phyloP scores from a whole-genome alignment of 2,888 invertebrate genomes.

The Eulithis prunata region DNA sequence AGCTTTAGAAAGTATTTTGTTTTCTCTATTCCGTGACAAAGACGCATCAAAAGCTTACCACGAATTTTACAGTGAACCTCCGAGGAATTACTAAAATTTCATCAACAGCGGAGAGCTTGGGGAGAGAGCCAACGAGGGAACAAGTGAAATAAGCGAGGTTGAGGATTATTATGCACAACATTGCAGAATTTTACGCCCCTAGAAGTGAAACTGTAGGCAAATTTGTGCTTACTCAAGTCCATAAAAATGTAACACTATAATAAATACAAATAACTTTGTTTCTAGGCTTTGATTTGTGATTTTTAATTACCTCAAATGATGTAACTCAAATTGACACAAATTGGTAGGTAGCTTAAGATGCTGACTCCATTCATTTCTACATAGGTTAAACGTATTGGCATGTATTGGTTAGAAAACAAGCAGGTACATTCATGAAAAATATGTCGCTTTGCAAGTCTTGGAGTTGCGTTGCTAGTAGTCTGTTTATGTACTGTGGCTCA shows the following conservation, averaged over 20 bases:
- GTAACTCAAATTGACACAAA: too few species aligned
- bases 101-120: slow-evolving; percentile 65
- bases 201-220: slow-evolving; percentile 10
- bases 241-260: too few species aligned
- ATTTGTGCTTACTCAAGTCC: too few species aligned
- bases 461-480: slow-evolving; percentile 13
- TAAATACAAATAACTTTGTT: too few species aligned
- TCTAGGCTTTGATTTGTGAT: too few species aligned
- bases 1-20: neutral
- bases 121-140: slow-evolving; percentile 64
- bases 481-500: slow-evolving; percentile 57
- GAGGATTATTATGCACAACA: slow-evolving; percentile 70
- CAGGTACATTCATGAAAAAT: too few species aligned
- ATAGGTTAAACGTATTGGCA: too few species aligned
- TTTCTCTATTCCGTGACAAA: slow-evolving; percentile 43
- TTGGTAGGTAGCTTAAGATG: too few species aligned
- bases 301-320: too few species aligned
- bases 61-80: slow-evolving; percentile 64
- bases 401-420: too few species aligned
- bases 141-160: slow-evolving; percentile 81
- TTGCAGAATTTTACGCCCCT: neutral
- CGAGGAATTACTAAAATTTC: slow-evolving; percentile 72
- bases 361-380: too few species aligned
- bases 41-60: slow-evolving; percentile 66
- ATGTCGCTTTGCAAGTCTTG: neutral